Evolutionary conservation across 92 coral and sea anemone species (phyloP).

Genomic region (Blastomussa wellsi): DNA sequence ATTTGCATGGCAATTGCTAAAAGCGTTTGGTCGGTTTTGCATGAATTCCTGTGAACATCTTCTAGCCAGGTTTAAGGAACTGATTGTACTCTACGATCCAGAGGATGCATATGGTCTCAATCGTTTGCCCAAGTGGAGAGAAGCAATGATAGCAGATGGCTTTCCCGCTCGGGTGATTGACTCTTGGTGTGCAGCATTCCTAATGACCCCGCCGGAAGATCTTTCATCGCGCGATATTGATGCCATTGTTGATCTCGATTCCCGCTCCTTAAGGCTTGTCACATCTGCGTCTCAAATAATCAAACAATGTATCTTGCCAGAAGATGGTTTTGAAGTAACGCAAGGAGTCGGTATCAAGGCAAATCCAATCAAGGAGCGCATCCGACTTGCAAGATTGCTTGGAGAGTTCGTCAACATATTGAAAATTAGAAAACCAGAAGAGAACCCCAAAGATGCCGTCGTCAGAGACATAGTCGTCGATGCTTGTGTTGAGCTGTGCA

Average conservation of each 20-base stretch:
- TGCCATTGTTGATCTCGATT: slow-evolving; percentile 54
- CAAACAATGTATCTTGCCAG: slow-evolving; percentile 34
- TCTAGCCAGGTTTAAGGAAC: slow-evolving; percentile 6
- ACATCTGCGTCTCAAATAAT: slow-evolving; percentile 41
- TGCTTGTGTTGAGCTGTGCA: slow-evolving; percentile 42
- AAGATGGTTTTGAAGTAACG: slow-evolving; percentile 13
- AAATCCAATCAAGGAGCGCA: slow-evolving; percentile 26
- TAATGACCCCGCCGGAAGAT: slow-evolving; percentile 32
- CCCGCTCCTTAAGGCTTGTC: slow-evolving; percentile 21
- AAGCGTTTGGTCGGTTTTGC: slow-evolving; percentile 24
- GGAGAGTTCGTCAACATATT: slow-evolving; percentile 53
- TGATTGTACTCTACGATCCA: slow-evolving; percentile 20
- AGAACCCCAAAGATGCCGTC: slow-evolving; percentile 13
- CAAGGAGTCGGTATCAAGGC: slow-evolving; percentile 15
- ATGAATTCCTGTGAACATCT: slow-evolving; percentile 30
- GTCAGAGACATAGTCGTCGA: slow-evolving; percentile 36
- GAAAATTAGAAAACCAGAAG: slow-evolving; percentile 16
- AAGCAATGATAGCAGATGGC: slow-evolving; percentile 47
- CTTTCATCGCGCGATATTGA: slow-evolving; percentile 59
- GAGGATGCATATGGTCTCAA: slow-evolving; percentile 49
- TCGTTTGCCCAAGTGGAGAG: slow-evolving; percentile 57
- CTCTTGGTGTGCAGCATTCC: slow-evolving; percentile 66
- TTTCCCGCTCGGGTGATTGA: slow-evolving; percentile 43
- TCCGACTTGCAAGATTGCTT: slow-evolving; percentile 61
- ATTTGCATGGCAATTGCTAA: slow-evolving; percentile 20